phyloP scores from a whole-genome alignment of 2,888 invertebrate genomes.

The Linnaemya tessellans region DNA sequence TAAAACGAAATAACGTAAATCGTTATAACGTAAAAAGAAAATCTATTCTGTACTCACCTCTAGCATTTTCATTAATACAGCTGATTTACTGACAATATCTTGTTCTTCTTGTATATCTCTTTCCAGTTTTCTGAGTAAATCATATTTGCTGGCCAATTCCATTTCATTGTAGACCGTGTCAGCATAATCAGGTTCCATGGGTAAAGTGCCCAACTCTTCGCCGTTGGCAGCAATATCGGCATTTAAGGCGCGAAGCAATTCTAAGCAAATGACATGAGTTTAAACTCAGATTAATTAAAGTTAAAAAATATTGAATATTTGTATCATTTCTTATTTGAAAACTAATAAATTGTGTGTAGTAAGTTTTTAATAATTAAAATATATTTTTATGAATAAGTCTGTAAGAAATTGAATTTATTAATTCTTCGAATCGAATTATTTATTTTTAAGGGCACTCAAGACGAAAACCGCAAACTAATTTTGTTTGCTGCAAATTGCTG shows the following conservation, averaged over 20 bases:
- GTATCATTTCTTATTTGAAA: too few relatives aligned
- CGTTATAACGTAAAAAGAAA: too few relatives aligned
- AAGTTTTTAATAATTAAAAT: too few relatives aligned
- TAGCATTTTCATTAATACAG: slow-evolving; percentile 81
- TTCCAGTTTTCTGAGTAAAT: slow-evolving; percentile 80
- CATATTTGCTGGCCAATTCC: slow-evolving; percentile 79
- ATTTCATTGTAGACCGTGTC: slow-evolving; percentile 79
- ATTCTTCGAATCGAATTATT: too few relatives aligned
- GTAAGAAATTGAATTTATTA: too few relatives aligned
- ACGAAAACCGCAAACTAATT: too few relatives aligned
- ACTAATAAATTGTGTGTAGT: too few relatives aligned
- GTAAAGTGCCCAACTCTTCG: slow-evolving; percentile 73
- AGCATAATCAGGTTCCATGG: slow-evolving; percentile 78
- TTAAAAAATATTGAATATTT: too few relatives aligned
- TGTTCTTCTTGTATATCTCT: slow-evolving; percentile 82
- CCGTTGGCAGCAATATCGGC: slow-evolving; percentile 76
- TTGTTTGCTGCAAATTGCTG: too few relatives aligned
- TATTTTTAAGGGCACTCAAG: too few relatives aligned
- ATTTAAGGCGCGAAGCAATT: slow-evolving; percentile 79
- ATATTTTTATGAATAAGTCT: too few relatives aligned
- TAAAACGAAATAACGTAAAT: too few relatives aligned
- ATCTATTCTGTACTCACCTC: slow-evolving; percentile 77
- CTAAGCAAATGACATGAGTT: slow-evolving; percentile 67
- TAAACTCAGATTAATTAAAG: background rate
- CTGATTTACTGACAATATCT: slow-evolving; percentile 82